Base-by-base conservation (phyloP, 35 echinoderm and acorn worm genomes). In the Acanthaster planci region DNA sequence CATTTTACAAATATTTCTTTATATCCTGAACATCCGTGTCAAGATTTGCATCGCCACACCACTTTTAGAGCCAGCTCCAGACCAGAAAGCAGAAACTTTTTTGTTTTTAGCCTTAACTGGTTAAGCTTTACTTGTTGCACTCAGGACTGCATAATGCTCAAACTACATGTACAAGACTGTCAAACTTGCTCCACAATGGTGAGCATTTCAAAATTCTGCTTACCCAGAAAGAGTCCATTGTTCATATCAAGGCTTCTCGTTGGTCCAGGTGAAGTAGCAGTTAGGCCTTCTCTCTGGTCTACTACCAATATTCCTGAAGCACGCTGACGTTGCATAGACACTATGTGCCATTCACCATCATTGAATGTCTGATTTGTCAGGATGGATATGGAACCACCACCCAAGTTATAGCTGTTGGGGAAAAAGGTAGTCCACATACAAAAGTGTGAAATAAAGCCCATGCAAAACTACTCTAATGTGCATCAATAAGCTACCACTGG, bases 141-240 rank as follows among this genome's bases (percentile, higher is more conserved):
- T n/a, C n/a, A n/a, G n/a, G n/a, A n/a, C n/a, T n/a, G n/a, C n/a
- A n/a, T n/a, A n/a, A n/a, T n/a, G n/a, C n/a, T n/a, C n/a, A n/a
- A n/a, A n/a, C n/a, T n/a, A n/a, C n/a, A n/a, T n/a, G n/a, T n/a
- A n/a, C n/a, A n/a, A n/a, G n/a, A n/a, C n/a, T n/a, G n/a, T n/a
- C n/a, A n/a, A n/a, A n/a, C n/a, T n/a, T n/a, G n/a, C n/a, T n/a
- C n/a, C n/a, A n/a, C 22, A 22, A 12, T 57, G 22, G 12, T 57
- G 22, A 77, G 17, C 72, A 15, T 44, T 44, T 15, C 22, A 14
- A 12, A 9, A 31, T 83, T 78, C 50, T n/a, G n/a, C 92, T 82
- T 75, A 95, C 93, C 93, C 34, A 95, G 51, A 82, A 84, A 95
- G 38, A 95, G 60, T 36, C 93, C 93, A 88, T 91, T 87, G 35